Evolutionary conservation across 2,888 invertebrate genomes (phyloP), one percentile per base, ranked within the genome.

Genomic region (Tridacna crocea): DNA sequence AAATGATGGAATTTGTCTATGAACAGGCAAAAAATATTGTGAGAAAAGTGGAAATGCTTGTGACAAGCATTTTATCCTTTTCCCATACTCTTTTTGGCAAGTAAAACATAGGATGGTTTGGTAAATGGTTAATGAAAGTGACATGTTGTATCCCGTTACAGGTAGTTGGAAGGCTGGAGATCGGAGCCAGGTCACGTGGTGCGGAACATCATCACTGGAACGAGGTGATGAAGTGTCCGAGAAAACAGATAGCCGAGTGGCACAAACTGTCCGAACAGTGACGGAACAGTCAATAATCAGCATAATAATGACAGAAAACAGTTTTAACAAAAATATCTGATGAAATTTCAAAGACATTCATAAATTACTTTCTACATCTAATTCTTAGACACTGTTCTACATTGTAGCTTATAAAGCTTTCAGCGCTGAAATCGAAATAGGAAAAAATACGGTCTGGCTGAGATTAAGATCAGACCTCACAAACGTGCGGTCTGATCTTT

Each of bases 241-340:
- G 99, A 90, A 97, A 99, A 88, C 99, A 99, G 96, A 99, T 99
- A 94, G 99, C 99, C 88, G 99, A 99, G 95, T 99, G 99, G 99
- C 99, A 99, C 96, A 98, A 99, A 95, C 96, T 99, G 92, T 97
- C 89, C 63, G 94, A 94, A 68, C 84, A 84, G 47, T 84, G 74
- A 55, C 27, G 47, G 17, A 26, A 63, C 63, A 63, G 12, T 36
- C 36, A 36, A 36, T 36, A 36, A 36, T 4, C 36, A 36, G 36
- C 36, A 36, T 36, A 36, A 36, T 36, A 36, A 4, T 36, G 36
- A 36, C 2, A 36, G 36, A 36, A 8, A 36, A n/a, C n/a, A n/a
- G n/a, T 8, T 2, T 36, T 36, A 36, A 2, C 2, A 36, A 36
- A 36, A 4, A 36, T 36, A 4, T 36, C 36, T 4, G 36, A 36